These are phyloP conservation scores for Drosophila sechellia DNA, from an alignment of 1,140 invertebrate genomes.

Conservation along the genomic window DNA sequence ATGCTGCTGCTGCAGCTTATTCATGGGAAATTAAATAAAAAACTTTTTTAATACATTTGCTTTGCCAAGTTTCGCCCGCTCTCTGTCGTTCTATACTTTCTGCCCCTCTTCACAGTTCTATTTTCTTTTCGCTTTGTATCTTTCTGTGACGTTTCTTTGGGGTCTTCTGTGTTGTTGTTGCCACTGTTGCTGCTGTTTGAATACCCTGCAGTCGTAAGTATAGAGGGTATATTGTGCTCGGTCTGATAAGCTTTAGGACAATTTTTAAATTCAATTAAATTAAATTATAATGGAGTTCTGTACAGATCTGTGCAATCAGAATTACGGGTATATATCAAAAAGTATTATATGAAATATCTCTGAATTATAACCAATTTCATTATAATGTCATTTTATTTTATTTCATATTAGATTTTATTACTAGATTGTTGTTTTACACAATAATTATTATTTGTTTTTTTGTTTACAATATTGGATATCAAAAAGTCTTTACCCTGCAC, in stretches of 20 bases:
- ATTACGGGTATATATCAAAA: too few species aligned
- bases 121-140: not conserved
- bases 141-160: constrained; percentile 17
- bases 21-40: constrained; percentile 76
- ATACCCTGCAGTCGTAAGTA: constrained; percentile 12
- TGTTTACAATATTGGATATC: not conserved
- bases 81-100: constrained; percentile 17
- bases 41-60: constrained; percentile 80
- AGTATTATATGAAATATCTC: too few species aligned
- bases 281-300: too few species aligned
- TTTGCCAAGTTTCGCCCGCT: constrained; percentile 28
- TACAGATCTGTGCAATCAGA: too few species aligned
- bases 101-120: not conserved
- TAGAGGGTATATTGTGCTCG: not conserved
- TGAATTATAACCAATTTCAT: too few species aligned
- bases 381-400: too few species aligned
- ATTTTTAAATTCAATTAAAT: too few species aligned
- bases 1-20: constrained; percentile 37
- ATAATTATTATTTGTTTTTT: too few species aligned
- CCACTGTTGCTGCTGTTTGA: constrained; percentile 19
- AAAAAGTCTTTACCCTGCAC: not conserved
- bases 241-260: too few species aligned
- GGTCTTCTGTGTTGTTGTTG: constrained; percentile 17
- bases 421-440: too few species aligned
- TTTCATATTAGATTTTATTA: too few species aligned